phyloP scores from a whole-genome alignment of 64 coral and sea anemone genomes.

The Montipora efflorescens region DNA sequence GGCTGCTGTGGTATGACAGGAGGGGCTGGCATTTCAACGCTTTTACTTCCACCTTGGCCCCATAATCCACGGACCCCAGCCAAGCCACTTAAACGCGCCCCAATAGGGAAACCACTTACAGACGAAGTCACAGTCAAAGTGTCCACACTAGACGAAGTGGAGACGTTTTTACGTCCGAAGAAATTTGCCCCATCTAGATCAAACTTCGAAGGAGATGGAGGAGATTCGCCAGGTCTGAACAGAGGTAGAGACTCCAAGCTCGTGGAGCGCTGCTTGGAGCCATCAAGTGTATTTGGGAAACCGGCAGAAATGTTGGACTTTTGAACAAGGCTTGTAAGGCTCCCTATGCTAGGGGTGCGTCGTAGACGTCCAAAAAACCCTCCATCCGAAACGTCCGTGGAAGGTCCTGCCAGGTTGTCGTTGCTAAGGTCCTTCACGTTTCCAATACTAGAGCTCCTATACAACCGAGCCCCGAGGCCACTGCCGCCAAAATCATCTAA shows the following conservation, averaged over 20 bases:
- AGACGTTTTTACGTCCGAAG: neutral
- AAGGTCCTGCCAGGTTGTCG: conserved; percentile 10
- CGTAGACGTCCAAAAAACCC: conserved; percentile 89
- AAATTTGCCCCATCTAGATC: conserved; percentile 52
- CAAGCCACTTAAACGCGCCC: conserved; percentile 71
- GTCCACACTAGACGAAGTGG: neutral
- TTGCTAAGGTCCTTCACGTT: conserved; percentile 82
- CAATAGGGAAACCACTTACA: conserved; percentile 55
- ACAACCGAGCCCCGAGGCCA: conserved; percentile 46
- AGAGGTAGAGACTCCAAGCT: conserved; percentile 74
- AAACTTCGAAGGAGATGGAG: conserved; percentile 81
- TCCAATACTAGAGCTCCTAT: conserved; percentile 79
- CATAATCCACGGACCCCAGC: conserved; percentile 88
- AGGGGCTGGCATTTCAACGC: conserved; percentile 37
- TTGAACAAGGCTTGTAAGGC: conserved; percentile 82
- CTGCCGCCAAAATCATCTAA: neutral
- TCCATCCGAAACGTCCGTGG: conserved; percentile 24
- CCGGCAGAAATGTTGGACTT: conserved; percentile 60
- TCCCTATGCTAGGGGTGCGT: conserved; percentile 82
- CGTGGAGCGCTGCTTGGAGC: conserved; percentile 60
- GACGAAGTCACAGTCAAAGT: conserved; percentile 3
- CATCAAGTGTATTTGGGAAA: conserved; percentile 37
- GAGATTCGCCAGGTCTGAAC: conserved; percentile 65
- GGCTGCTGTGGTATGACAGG: conserved; percentile 23
- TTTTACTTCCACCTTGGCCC: conserved; percentile 45